phyloP scores from a whole-genome alignment of 2,113 vertebrate species.

The Arothron firmamentum region DNA sequence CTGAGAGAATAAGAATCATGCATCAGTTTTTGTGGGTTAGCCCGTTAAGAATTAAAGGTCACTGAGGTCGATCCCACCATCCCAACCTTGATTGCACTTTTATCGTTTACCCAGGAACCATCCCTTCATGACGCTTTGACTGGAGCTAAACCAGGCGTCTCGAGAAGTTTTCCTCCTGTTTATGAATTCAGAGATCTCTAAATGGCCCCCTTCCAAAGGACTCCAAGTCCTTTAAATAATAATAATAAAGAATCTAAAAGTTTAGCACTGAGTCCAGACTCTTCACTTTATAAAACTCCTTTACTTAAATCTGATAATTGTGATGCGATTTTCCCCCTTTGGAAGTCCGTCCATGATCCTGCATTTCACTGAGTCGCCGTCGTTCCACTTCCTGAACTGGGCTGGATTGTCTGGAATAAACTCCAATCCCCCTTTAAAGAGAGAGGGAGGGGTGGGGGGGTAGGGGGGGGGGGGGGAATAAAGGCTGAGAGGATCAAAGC shows the following conservation, averaged over 20 bases:
- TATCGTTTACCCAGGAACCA: no score
- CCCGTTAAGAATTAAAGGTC: no score
- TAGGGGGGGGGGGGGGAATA: conserved; percentile 5
- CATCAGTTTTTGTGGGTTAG: no score
- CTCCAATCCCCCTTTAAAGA: conserved; percentile 74
- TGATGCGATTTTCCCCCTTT: conserved; percentile 63
- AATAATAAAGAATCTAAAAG: conserved; percentile 49
- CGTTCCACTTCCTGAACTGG: conserved; percentile 70
- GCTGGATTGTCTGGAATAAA: conserved; percentile 75
- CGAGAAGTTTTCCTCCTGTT: background rate
- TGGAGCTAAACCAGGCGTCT: conserved; percentile 17
- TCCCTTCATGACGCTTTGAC: background rate
- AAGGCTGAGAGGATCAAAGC: conserved; percentile 71
- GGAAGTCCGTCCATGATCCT: conserved; percentile 67
- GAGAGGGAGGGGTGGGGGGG: conserved; percentile 22
- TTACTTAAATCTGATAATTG: conserved; percentile 75
- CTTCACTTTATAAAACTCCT: conserved; percentile 57
- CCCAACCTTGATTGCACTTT: no score
- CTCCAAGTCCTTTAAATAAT: conserved; percentile 50
- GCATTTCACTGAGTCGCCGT: conserved; percentile 66
- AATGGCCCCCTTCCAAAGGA: conserved; percentile 18
- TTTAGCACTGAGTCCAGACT: conserved; percentile 54
- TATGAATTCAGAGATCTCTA: conserved; percentile 26
- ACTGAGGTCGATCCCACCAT: no score
- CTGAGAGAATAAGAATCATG: no score